Percentiles rank a stretch among this genome's conserved stretches.
These are phyloP conservation scores for Oligia strigilis DNA, from an alignment of 2,888 invertebrate species.

Conservation along the genomic window DNA sequence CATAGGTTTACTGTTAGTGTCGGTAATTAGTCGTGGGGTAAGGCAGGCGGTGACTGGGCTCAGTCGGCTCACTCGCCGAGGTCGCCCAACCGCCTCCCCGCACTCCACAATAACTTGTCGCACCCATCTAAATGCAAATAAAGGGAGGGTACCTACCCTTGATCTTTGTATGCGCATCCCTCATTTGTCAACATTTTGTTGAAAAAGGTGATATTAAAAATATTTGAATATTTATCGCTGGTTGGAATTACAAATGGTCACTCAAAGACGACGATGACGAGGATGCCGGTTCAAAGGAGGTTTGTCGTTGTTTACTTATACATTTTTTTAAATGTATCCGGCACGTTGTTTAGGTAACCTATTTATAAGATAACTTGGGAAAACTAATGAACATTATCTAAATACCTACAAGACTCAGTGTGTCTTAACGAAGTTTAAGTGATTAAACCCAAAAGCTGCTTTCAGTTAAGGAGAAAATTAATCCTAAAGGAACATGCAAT, in stretches of 20 bases:
- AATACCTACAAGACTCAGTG: background rate
- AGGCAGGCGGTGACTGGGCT: constrained; percentile 59
- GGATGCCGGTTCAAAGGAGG: constrained; percentile 1
- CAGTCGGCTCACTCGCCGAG: constrained; percentile 56
- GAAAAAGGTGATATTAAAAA: constrained; percentile 70
- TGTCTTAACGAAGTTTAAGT: constrained; percentile 27
- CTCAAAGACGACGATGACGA: constrained; percentile 20
- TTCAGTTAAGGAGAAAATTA: constrained; percentile 54
- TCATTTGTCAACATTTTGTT: constrained; percentile 85
- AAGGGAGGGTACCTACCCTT: constrained; percentile 78
- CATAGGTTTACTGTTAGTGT: constrained; percentile 74
- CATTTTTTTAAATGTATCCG: background rate
- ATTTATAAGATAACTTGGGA: background rate
- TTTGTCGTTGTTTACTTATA: background rate
- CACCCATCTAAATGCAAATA: constrained; percentile 88
- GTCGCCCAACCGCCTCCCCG: constrained; percentile 57
- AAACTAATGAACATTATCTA: constrained; percentile 1
- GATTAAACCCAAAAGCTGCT: constrained; percentile 42
- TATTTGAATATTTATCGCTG: constrained; percentile 63
- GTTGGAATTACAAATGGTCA: constrained; percentile 52
- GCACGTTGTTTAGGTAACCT: background rate
- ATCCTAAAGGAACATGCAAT: constrained; percentile 48
- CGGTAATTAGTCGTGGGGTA: constrained; percentile 77
- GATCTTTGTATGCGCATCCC: constrained; percentile 84
- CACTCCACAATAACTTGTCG: constrained; percentile 82